Percentiles rank a stretch among this genome's conserved stretches.
Conservation (phyloP, 1,140 invertebrate genomes). For the Drosophila miranda region DNA sequence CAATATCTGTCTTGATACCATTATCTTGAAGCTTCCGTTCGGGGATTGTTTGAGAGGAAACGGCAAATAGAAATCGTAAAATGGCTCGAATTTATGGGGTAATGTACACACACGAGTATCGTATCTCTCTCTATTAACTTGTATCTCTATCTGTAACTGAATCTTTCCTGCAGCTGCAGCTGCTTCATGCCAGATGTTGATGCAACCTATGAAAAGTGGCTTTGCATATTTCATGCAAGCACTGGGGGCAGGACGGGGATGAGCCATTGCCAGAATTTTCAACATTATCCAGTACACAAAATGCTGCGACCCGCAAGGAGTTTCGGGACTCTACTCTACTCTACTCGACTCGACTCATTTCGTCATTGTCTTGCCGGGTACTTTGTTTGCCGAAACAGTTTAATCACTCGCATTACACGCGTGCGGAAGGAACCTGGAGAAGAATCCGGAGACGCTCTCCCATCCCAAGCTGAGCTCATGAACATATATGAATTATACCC, state of each 20-base stretch:
- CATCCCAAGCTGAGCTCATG: conserved; percentile 6
- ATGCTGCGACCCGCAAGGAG: conserved; percentile 48
- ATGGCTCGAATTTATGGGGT: conserved; percentile 27
- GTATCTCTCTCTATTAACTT: conserved; percentile 29
- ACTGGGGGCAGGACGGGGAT: neutral
- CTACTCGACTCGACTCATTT: conserved; percentile 55
- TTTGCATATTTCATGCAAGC: conserved; percentile 73
- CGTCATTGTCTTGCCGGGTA: conserved; percentile 72
- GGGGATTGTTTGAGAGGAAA: conserved; percentile 5
- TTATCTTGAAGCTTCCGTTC: conserved; percentile 40
- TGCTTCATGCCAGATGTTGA: conserved; percentile 36
- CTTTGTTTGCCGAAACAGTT: conserved; percentile 71
- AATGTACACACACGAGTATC: neutral
- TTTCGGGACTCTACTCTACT: conserved; percentile 17
- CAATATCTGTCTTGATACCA: conserved; percentile 36
- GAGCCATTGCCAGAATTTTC: conserved; percentile 32
- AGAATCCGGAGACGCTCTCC: neutral
- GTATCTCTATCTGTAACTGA: conserved; percentile 42
- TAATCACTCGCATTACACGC: conserved; percentile 73
- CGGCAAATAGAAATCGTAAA: conserved; percentile 13
- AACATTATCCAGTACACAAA: conserved; percentile 62
- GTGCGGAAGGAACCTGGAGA: conserved; percentile 16
- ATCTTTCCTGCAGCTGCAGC: conserved; percentile 29
- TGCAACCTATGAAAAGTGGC: conserved; percentile 54
- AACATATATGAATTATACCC: conserved; percentile 38